Conservation (phyloP, 1,140 invertebrate genomes). For the Mizuhopecten yessoensis region DNA sequence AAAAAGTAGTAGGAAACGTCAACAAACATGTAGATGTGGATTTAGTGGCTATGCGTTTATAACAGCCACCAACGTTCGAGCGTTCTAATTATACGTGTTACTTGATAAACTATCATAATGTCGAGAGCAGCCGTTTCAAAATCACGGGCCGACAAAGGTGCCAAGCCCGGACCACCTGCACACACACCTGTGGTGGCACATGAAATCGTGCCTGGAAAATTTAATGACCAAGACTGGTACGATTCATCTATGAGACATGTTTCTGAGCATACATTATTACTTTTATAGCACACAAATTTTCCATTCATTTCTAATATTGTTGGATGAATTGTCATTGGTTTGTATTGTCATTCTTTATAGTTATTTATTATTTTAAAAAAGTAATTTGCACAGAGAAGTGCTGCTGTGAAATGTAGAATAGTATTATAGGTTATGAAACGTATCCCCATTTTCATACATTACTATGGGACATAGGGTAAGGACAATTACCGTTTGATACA, state of each 20-base stretch:
- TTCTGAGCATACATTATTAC: too few species aligned
- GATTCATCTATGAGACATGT: conserved; percentile 18
- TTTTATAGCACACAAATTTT: too few species aligned
- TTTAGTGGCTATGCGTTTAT: neutral
- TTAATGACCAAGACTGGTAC: conserved; percentile 83
- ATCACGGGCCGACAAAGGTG: conserved; percentile 77
- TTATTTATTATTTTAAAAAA: too few species aligned
- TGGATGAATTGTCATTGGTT: too few species aligned
- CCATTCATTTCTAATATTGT: too few species aligned
- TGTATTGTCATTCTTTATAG: too few species aligned
- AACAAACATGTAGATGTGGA: neutral
- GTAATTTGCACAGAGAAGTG: too few species aligned
- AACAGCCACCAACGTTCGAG: neutral
- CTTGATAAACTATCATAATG: conserved; percentile 69
- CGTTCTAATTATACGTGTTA: neutral
- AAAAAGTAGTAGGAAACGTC: neutral
- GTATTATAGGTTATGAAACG: too few species aligned
- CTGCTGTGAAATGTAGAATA: too few species aligned
- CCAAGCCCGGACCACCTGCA: conserved; percentile 68
- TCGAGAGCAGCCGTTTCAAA: conserved; percentile 78
- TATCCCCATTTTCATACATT: too few species aligned
- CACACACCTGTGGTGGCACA: conserved; percentile 79
- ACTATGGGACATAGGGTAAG: too few species aligned
- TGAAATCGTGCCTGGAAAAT: conserved; percentile 83
- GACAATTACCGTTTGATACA: too few species aligned